phyloP scores from a whole-genome alignment of 2,113 vertebrate species.

The Chaetodon trifascialis region DNA sequence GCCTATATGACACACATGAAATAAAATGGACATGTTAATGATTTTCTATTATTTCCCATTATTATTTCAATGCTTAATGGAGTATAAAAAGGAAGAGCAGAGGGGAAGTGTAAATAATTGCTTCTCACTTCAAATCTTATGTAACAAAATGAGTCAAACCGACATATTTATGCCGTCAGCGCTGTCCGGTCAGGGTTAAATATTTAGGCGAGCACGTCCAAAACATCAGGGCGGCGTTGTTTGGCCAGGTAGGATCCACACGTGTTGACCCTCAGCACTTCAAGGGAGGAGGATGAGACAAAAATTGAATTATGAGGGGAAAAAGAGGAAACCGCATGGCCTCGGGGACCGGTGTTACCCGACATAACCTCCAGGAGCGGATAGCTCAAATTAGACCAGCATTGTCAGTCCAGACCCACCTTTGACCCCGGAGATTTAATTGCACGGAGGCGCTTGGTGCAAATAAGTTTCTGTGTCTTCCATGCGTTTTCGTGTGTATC shows the following conservation, averaged over 20 bases:
- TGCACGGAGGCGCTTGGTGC: conserved; percentile 18
- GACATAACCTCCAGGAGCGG: conserved; percentile 60
- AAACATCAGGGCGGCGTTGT: conserved; percentile 33
- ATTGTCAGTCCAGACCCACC: conserved; percentile 59
- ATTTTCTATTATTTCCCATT: not conserved
- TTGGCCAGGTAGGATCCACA: conserved; percentile 23
- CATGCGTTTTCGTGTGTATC: not conserved
- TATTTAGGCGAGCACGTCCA: not conserved
- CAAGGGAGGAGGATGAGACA: conserved; percentile 68
- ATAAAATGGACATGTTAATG: not conserved
- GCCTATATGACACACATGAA: no score
- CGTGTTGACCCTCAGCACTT: conserved; percentile 65
- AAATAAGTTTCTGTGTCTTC: not conserved
- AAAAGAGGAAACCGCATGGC: conserved; percentile 73
- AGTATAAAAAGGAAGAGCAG: not conserved
- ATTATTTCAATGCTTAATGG: not conserved
- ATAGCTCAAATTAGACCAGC: conserved; percentile 81
- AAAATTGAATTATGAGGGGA: conserved; percentile 71
- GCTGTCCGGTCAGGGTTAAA: conserved; percentile 8
- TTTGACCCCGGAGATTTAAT: conserved; percentile 68
- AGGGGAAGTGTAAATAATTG: not conserved
- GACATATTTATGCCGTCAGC: not conserved
- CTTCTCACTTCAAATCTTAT: not conserved
- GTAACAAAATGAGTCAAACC: not conserved
- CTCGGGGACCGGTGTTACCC: conserved; percentile 51